phyloP scores from a whole-genome alignment of 2,797 vertebrate species.

The Sebastes steindachneri region DNA sequence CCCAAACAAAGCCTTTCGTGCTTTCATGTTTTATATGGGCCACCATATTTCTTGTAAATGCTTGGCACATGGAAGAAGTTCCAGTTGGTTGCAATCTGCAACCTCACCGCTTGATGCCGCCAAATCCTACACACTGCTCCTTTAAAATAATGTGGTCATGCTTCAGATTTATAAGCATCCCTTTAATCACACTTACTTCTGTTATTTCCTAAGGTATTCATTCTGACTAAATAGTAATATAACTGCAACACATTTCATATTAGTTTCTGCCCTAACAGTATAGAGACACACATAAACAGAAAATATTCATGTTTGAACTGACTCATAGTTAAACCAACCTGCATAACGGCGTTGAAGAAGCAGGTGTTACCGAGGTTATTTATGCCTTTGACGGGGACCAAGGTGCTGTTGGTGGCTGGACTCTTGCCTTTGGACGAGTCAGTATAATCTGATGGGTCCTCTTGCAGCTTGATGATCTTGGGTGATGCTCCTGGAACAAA shows the following conservation, averaged over 20 bases:
- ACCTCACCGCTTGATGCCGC: too few relatives aligned
- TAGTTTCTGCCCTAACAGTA: background rate
- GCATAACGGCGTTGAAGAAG: conserved; percentile 99
- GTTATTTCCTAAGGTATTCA: background rate
- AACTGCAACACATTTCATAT: background rate
- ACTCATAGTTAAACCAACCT: conserved; percentile 83
- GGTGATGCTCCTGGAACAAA: conserved; percentile 85
- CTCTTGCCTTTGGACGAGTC: conserved; percentile 86
- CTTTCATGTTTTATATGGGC: too few relatives aligned
- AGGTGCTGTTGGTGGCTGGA: conserved; percentile 77
- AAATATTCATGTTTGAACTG: background rate
- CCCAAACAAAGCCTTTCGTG: too few relatives aligned
- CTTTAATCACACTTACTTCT: background rate
- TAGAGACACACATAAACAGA: background rate
- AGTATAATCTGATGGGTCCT: conserved; percentile 85
- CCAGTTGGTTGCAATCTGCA: too few relatives aligned
- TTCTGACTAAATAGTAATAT: background rate
- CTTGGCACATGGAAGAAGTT: too few relatives aligned
- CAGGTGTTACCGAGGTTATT: conserved; percentile 97
- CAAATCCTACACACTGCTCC: too few relatives aligned
- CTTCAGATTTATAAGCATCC: background rate
- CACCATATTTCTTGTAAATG: too few relatives aligned
- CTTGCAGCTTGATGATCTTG: conserved; percentile 89
- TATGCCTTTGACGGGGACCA: conserved; percentile 94
- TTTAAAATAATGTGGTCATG: background rate